These are phyloP conservation scores for Subanguina moxae DNA, from an alignment of 1,140 invertebrate genomes.

Conservation along the genomic window DNA sequence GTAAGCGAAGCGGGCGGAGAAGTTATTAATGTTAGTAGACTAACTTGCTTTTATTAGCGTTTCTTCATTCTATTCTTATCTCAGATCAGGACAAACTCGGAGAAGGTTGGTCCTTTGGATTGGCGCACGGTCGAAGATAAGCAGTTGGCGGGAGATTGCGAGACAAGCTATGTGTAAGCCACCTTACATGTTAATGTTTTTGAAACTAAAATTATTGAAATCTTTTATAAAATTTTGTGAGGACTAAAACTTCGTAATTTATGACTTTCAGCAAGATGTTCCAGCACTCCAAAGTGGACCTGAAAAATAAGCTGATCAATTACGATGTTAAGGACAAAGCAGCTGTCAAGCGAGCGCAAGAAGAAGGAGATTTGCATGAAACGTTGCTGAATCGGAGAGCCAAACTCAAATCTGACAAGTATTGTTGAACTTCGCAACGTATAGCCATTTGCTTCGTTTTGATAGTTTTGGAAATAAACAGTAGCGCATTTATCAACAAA, in stretches of 20 bases:
- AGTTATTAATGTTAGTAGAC: not conserved
- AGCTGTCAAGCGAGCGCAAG: conserved; percentile 31
- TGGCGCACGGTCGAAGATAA: conserved; percentile 36
- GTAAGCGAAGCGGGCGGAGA: not conserved
- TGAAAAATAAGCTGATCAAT: conserved; percentile 36
- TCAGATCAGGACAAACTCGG: conserved; percentile 39
- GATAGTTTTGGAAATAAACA: no score
- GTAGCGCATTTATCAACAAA: no score
- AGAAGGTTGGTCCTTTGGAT: conserved; percentile 32
- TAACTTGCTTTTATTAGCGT: no score
- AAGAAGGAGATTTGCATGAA: conserved; percentile 43
- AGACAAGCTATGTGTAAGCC: conserved; percentile 38
- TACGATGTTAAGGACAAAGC: conserved; percentile 38
- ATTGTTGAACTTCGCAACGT: conserved; percentile 33
- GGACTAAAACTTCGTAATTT: not conserved
- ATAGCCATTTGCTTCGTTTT: no score
- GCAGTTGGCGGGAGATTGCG: conserved; percentile 39
- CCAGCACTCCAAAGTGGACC: conserved; percentile 44
- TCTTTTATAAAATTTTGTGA: not conserved
- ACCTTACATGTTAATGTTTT: not conserved
- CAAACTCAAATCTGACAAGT: conserved; percentile 47
- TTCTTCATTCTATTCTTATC: no score
- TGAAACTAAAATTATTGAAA: not conserved
- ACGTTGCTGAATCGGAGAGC: conserved; percentile 38
- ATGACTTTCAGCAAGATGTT: conserved; percentile 39